Percentiles rank a stretch among this genome's conserved stretches.
Evolutionary conservation across 2,797 vertebrate species (phyloP).

Genomic region (Octomys mimax): DNA sequence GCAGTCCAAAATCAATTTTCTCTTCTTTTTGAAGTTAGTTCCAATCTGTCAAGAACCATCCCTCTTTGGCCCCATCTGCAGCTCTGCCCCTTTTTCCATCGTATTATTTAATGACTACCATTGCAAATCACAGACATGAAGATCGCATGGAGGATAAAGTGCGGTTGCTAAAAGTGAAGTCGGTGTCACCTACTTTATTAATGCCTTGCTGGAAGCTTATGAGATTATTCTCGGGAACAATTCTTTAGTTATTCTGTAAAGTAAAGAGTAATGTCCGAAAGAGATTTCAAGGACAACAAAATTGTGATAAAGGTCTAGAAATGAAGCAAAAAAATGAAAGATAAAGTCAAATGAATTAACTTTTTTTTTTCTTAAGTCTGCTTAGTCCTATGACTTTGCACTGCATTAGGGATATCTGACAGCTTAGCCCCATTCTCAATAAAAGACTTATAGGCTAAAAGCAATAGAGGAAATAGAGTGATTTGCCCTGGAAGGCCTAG

Average conservation of each 20-base stretch:
- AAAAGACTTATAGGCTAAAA: conserved; percentile 67
- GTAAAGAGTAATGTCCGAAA: conserved; percentile 40
- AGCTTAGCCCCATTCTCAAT: conserved; percentile 40
- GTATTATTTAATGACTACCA: conserved; percentile 69
- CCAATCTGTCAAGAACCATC: conserved; percentile 71
- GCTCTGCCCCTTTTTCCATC: conserved; percentile 46
- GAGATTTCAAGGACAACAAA: conserved; percentile 62
- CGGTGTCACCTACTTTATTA: conserved; percentile 33
- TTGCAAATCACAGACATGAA: conserved; percentile 66
- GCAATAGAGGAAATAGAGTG: conserved; percentile 47
- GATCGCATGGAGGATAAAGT: conserved; percentile 57
- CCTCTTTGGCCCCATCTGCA: conserved; percentile 58
- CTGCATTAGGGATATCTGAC: conserved; percentile 5
- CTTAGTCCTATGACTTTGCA: conserved; percentile 26
- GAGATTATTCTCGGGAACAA: conserved; percentile 55
- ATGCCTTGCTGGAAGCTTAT: conserved; percentile 15
- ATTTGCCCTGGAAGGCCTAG: conserved; percentile 39
- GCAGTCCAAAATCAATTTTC: conserved; percentile 81
- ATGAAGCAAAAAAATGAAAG: conserved; percentile 58
- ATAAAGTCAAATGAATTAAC: conserved; percentile 40
- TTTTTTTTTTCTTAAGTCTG: conserved; percentile 57
- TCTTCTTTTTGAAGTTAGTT: conserved; percentile 70
- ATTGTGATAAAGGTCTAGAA: conserved; percentile 50
- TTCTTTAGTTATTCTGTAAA: conserved; percentile 35
- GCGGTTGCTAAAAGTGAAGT: conserved; percentile 37